A percentile compares a stretch with the other conserved stretches of the same genome.
Evolutionary conservation across 1,140 invertebrate genomes (phyloP).

Genomic region (Pararge aegeria): DNA sequence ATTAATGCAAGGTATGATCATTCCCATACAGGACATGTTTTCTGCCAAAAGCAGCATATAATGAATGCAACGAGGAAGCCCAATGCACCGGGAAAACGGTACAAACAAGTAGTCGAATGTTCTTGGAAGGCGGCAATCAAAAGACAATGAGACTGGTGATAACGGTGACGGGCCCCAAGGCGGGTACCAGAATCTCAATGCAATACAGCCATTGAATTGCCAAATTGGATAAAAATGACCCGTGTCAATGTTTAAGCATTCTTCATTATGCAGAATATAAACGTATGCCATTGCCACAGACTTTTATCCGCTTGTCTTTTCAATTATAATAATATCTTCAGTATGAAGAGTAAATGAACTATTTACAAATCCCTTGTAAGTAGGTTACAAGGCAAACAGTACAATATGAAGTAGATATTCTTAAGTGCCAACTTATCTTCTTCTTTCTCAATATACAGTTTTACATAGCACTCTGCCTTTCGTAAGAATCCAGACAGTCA

Average conservation of each 20-base stretch:
- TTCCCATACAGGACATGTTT: conserved; percentile 36
- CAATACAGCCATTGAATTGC: conserved; percentile 52
- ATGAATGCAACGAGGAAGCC: conserved; percentile 61
- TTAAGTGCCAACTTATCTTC: no score
- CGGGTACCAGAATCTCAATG: conserved; percentile 31
- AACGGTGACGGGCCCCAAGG: conserved; percentile 56
- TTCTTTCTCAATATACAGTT: no score
- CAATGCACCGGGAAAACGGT: conserved; percentile 62
- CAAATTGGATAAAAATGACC: conserved; percentile 34
- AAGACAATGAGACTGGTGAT: conserved; percentile 63
- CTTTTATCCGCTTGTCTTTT: not conserved
- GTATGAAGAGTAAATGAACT: no score
- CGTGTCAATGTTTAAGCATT: not conserved
- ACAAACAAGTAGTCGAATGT: conserved; percentile 67
- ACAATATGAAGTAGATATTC: no score
- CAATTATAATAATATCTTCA: not conserved
- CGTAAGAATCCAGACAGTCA: no score
- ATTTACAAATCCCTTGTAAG: no score
- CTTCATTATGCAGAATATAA: not conserved
- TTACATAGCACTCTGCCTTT: no score
- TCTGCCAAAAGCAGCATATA: conserved; percentile 52
- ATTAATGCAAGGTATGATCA: conserved; percentile 30
- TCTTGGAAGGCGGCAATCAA: conserved; percentile 68
- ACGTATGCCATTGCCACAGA: not conserved
- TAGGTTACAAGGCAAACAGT: no score